Conservation (phyloP, 2,113 vertebrate species). For the Anseranas semipalmata region DNA sequence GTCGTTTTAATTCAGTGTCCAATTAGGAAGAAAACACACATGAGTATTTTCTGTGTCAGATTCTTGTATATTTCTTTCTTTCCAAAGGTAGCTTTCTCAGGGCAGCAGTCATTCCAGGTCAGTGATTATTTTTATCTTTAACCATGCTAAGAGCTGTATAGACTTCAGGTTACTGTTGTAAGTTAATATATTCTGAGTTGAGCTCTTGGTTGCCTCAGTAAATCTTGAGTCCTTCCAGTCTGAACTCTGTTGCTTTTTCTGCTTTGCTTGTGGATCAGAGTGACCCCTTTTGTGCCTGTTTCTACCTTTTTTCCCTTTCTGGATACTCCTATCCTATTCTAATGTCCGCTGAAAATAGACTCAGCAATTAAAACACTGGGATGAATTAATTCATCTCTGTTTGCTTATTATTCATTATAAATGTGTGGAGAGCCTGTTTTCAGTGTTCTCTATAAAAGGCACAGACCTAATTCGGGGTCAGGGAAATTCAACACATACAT, state of each 20-base stretch:
- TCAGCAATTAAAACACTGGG: background rate
- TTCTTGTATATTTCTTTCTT: background rate
- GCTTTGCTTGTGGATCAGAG: background rate
- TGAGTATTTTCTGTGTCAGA: background rate
- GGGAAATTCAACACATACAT: background rate
- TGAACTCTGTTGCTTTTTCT: background rate
- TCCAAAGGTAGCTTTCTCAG: background rate
- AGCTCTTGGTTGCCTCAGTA: background rate
- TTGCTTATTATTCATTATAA: background rate
- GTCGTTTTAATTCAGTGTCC: conserved; percentile 3
- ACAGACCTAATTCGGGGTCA: background rate
- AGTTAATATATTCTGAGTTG: conserved; percentile 44
- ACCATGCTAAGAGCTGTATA: background rate
- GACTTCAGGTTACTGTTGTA: conserved; percentile 27
- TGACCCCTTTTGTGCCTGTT: background rate
- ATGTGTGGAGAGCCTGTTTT: background rate
- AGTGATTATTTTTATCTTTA: conserved; percentile 43
- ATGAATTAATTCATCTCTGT: background rate
- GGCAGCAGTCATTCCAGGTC: conserved; percentile 37
- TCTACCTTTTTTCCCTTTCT: background rate
- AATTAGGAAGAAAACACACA: background rate
- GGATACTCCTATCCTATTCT: background rate
- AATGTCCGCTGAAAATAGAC: background rate
- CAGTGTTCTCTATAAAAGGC: background rate
- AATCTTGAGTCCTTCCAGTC: background rate